phyloP scores from a whole-genome alignment of 2,888 invertebrate genomes.

The Acronicta alni region DNA sequence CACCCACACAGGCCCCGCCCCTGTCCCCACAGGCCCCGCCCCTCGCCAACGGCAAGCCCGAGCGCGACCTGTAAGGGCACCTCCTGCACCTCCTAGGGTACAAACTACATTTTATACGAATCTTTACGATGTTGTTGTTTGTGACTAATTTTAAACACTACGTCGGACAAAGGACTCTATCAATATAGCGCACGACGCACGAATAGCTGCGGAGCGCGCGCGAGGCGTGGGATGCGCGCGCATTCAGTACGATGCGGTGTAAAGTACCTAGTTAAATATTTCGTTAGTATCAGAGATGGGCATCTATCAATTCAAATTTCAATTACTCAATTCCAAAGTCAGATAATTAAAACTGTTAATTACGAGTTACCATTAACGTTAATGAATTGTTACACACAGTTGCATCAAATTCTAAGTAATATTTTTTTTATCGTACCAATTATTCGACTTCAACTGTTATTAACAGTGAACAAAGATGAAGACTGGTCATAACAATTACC shows the following conservation, averaged over 20 bases:
- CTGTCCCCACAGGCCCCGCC: neutral
- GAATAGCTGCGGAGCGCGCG: slow-evolving; percentile 7
- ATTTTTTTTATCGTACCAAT: too few species aligned
- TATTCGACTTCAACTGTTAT: too few species aligned
- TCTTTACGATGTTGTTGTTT: slow-evolving; percentile 61
- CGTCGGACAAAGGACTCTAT: slow-evolving; percentile 5
- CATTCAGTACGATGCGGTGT: slow-evolving; percentile 2
- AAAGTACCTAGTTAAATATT: slow-evolving; percentile 30
- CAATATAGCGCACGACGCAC: slow-evolving; percentile 20
- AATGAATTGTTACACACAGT: too few species aligned
- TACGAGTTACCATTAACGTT: too few species aligned
- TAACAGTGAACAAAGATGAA: too few species aligned
- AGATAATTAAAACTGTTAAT: too few species aligned
- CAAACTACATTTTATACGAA: slow-evolving; percentile 55
- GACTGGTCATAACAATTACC: too few species aligned
- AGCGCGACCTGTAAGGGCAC: slow-evolving; percentile 30
- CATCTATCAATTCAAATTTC: too few species aligned
- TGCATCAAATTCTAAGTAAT: too few species aligned
- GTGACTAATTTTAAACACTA: slow-evolving; percentile 30
- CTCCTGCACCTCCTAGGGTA: neutral
- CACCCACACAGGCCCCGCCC: neutral
- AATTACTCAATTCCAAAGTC: too few species aligned
- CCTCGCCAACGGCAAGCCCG: neutral
- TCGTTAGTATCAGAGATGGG: slow-evolving; percentile 24
- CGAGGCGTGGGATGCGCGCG: slow-evolving; percentile 5